Evolutionary conservation across 2,797 vertebrate species (phyloP).

Genomic region (Spatula versicolor): DNA sequence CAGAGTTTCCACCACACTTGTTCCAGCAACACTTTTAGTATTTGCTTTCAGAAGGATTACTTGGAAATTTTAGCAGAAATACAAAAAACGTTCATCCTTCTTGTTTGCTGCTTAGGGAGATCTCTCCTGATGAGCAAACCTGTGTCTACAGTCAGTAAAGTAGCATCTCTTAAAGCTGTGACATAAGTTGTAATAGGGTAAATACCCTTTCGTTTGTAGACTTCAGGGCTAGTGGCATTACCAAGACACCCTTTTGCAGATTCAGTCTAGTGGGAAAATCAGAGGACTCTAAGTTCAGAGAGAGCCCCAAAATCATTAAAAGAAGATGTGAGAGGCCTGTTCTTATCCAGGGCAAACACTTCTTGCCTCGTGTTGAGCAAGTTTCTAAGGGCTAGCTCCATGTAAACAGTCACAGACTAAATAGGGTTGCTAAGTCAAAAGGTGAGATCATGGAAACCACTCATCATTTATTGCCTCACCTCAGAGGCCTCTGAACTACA

Average conservation of each 20-base stretch:
- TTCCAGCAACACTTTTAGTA: background rate
- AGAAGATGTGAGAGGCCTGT: background rate
- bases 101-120: background rate
- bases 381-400: conserved; percentile 41
- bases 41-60: background rate
- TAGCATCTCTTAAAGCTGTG: background rate
- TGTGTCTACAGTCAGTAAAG: background rate
- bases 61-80: background rate
- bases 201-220: background rate
- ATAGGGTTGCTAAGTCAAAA: conserved; percentile 30
- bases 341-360: background rate
- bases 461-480: conserved; percentile 1
- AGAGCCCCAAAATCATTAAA: background rate
- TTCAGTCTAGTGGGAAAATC: background rate
- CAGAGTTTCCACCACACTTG: background rate
- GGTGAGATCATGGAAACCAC: conserved; percentile 67
- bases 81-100: background rate
- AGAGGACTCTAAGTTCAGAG: background rate
- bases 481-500: background rate
- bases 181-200: background rate
- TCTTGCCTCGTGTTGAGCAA: background rate
- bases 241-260: background rate
- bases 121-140: background rate
- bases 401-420: conserved; percentile 12
- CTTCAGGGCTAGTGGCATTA: background rate